Evolutionary conservation across 92 coral and sea anemone genomes (phyloP), one percentile per base, ranked within the genome.

Genomic region (Paragorgia papillata): DNA sequence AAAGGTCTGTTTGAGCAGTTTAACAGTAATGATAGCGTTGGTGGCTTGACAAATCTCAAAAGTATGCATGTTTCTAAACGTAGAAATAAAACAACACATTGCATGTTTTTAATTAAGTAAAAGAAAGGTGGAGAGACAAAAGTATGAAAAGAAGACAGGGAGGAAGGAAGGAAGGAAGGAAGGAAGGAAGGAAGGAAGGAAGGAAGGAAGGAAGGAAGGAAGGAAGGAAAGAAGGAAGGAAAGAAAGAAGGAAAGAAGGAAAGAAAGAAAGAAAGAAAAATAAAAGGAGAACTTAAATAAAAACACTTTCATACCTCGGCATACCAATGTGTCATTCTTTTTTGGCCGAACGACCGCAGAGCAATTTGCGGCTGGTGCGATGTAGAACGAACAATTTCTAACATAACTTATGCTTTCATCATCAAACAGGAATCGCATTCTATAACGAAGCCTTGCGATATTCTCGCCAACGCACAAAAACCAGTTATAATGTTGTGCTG

Each of bases 31-130:
- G 78, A 71, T 3, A 41, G 20, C 4, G 32, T 55, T 40, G 39
- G 62, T 7, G 20, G 18, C 24, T 80, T 80, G 77, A 80, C 26
- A 67, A 80, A 80, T 28, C 68, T 17, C 8, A 80, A 68, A 58
- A 59, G 43, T 43, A 80, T 80, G 34, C 84, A 80, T 1, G 41
- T 67, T 46, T 43, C 84, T 67, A 34, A 3, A 76, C 27, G 46
- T 21, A 24, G 24, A 68, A 27, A 29, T 2, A 8, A 58, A 7
- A 2, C 32, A 21, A 46, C 15, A 7, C 17, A 46, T 7, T 4
- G 12, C 5, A 5, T 37, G 5, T 37, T 4, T 37, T 37, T 37
- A 5, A 37, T 12, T 5, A 37, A 12, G 43, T 5, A 4, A 37
- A 37, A 37, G 12, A 37, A 12, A 37, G 6, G 43, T 37, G 43